phyloP scores from a whole-genome alignment of 2,113 vertebrate species.

The Neopipo cinnamomea region DNA sequence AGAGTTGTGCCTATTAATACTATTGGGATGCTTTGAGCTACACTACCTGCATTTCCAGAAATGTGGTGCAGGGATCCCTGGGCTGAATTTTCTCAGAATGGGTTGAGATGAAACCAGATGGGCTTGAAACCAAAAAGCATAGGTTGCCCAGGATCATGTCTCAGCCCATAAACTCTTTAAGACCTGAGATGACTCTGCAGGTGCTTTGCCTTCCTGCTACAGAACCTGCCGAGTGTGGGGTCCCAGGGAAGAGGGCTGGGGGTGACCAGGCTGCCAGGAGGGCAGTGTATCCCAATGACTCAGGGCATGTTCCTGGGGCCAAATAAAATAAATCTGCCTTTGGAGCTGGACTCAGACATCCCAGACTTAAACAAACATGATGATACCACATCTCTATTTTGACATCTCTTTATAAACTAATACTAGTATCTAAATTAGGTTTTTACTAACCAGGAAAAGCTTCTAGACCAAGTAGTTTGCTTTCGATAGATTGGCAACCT shows the following conservation, averaged over 20 bases:
- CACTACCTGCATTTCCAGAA: not conserved
- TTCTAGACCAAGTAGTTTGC: not conserved
- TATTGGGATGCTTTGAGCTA: not conserved
- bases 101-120: not conserved
- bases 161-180: not conserved
- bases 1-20: not conserved
- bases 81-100: not conserved
- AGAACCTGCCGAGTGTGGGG: fast-evolving
- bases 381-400: not conserved
- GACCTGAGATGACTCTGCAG: not conserved
- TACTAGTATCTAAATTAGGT: not conserved
- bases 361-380: not conserved
- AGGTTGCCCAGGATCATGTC: fast-evolving
- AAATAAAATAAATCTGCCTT: not conserved
- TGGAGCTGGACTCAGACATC: not conserved
- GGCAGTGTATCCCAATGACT: not conserved
- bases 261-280: not conserved
- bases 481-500: not conserved
- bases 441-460: not conserved
- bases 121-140: not conserved
- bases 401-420: not conserved
- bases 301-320: not conserved
- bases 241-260: not conserved
- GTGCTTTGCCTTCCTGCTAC: not conserved
- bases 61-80: not conserved